Evolutionary conservation across 2,797 vertebrate genomes (phyloP).

Genomic region (Gymnopithys bicolor): DNA sequence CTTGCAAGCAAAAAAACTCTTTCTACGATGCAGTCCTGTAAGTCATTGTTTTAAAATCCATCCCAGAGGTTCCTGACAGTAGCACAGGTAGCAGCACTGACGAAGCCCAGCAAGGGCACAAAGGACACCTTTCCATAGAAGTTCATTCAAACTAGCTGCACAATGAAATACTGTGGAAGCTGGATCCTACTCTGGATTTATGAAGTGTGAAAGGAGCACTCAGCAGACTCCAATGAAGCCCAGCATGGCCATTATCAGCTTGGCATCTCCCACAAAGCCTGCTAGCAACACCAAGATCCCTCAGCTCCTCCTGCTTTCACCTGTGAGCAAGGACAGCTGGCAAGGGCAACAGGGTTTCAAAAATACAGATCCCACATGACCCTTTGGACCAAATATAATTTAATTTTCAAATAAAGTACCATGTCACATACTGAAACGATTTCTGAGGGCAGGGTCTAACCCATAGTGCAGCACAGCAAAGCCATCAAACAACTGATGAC

Average conservation of each 20-base stretch:
- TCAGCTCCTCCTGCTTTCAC: neutral
- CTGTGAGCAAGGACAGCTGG: neutral
- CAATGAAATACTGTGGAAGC: neutral
- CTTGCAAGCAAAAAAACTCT: neutral
- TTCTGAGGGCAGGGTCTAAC: neutral
- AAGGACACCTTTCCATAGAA: neutral
- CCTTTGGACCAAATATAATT: neutral
- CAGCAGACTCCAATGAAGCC: neutral
- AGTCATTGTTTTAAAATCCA: neutral
- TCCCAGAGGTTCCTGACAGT: neutral
- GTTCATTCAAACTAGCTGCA: neutral
- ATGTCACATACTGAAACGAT: neutral
- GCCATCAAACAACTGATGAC: neutral
- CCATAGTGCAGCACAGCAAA: neutral
- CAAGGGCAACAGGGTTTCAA: neutral
- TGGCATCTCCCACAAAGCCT: neutral
- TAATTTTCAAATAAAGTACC: neutral
- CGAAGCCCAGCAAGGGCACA: neutral
- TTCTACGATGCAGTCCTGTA: neutral
- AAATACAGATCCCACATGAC: fast-evolving
- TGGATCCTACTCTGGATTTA: neutral
- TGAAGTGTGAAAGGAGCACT: neutral
- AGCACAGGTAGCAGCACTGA: fast-evolving
- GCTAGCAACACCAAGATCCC: neutral
- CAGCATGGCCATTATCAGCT: neutral